A percentile compares a stretch with the other conserved stretches of the same genome.
Evolutionary conservation across 2,888 invertebrate genomes (phyloP).

Genomic region (Coenonympha arcania): DNA sequence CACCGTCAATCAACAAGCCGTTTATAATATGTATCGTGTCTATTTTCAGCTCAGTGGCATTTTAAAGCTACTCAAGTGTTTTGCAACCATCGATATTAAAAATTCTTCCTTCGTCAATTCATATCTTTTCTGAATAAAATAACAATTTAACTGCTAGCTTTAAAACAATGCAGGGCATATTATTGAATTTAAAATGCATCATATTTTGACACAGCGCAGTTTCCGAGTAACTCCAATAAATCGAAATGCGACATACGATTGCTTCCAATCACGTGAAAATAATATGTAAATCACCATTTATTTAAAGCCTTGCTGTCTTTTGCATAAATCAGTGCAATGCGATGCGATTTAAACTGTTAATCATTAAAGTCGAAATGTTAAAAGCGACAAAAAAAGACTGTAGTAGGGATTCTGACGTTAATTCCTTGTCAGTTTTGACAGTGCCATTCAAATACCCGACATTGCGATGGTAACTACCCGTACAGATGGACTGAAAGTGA

Average conservation of each 20-base stretch:
- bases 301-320: constrained; percentile 21
- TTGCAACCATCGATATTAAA: too few relatives aligned
- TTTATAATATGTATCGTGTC: too few relatives aligned
- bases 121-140: background rate
- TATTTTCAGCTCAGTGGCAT: too few relatives aligned
- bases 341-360: constrained; percentile 10
- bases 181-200: constrained; percentile 4
- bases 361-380: background rate
- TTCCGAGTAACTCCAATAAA: constrained; percentile 12
- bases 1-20: too few relatives aligned
- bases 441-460: too few relatives aligned
- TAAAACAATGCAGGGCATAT: background rate
- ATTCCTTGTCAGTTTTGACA: too few relatives aligned
- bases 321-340: constrained; percentile 23
- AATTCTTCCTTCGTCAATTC: background rate
- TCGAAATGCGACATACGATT: constrained; percentile 16
- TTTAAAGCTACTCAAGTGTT: too few relatives aligned
- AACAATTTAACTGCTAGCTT: background rate
- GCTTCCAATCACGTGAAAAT: constrained; percentile 26
- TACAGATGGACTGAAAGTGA: too few relatives aligned
- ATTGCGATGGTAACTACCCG: too few relatives aligned
- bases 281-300: constrained; percentile 27
- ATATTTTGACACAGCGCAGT: constrained; percentile 11
- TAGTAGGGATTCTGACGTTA: too few relatives aligned
- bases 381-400: background rate